A percentile compares a stretch with the other conserved stretches of the same genome.
These are phyloP conservation scores for Umimayanthus kanabou DNA, from an alignment of 92 coral and sea anemone species.

Conservation along the genomic window DNA sequence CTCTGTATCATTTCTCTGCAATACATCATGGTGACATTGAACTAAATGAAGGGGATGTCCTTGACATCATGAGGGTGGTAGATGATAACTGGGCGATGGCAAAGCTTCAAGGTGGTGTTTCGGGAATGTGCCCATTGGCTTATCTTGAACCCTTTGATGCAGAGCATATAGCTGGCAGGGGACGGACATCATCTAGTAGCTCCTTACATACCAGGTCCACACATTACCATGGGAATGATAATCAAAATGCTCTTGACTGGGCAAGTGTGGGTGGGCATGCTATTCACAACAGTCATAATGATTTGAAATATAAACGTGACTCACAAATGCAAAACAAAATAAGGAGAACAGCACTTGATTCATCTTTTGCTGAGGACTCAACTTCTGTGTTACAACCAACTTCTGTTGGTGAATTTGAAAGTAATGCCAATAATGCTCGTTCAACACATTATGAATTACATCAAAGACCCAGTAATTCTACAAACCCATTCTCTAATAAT, in stretches of 20 bases:
- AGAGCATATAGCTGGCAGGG: constrained; percentile 8
- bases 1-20: constrained; percentile 85
- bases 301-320: background rate
- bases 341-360: constrained; percentile 45
- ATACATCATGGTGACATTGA: constrained; percentile 81
- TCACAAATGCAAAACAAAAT: background rate
- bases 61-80: constrained; percentile 63
- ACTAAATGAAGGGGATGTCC: constrained; percentile 80
- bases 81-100: constrained; percentile 94
- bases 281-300: no score
- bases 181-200: background rate
- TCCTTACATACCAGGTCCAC: background rate
- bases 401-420: background rate
- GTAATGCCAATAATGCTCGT: background rate
- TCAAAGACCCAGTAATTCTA: background rate
- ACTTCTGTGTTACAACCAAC: constrained; percentile 38
- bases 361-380: constrained; percentile 62
- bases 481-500: background rate
- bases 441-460: background rate
- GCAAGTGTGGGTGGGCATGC: background rate
- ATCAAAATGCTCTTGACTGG: background rate
- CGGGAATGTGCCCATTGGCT: constrained; percentile 92
- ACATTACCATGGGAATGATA: background rate
- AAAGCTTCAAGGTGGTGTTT: constrained; percentile 55
- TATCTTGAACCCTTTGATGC: constrained; percentile 67